Base-by-base conservation (phyloP, 2,797 vertebrate genomes). In the Anomalospiza imberbis region DNA sequence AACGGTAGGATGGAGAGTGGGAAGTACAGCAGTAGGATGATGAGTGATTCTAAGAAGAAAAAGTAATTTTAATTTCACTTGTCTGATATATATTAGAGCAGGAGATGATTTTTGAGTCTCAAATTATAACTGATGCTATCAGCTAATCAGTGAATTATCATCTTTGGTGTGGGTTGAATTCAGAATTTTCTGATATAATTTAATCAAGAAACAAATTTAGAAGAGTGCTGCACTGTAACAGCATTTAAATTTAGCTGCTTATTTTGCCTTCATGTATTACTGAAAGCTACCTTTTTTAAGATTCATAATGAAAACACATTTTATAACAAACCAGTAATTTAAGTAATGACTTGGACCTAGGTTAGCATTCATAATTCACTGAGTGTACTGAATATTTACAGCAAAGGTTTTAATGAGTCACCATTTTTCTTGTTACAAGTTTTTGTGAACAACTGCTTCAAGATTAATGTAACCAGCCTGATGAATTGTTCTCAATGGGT, bases 111-210 rank as follows among this genome's bases (percentile, higher is more conserved):
- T 93, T 77, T 89, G 50, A 91, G 55, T 89, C 63, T 71, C 16
- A 40, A 61, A 36, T 91, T 93, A 29, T 73, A 87, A 84, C 17
- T 86, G 48, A 71, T 76, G 17, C 17, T 70, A 36, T 86, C 75
- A 78, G 66, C 44, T 95, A 84, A 91, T 96, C 93, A 92, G 72
- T 89, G 63, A 95, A 89, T 85, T 47, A 85, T 9, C 66, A 88
- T 65, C 54, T 61, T 31, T 93, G 58, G 21, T 83, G 42, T 73
- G 26, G 31, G 61, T 14, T 79, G 57, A 91, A 85, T 89, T 79
- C 22, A 89, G 45, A 89, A 58, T 87, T 76, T 54, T 60, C 71
- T 93, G 53, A 76, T 83, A 62, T 54, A 78, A 53, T 88, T 61
- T 54, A 85, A 85, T 93, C 91, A 92, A 78, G 72, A 85, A 91